A percentile compares a stretch with the other conserved stretches of the same genome.
phyloP scores from a whole-genome alignment of 2,113 vertebrate genomes.

The Malurus elegans region DNA sequence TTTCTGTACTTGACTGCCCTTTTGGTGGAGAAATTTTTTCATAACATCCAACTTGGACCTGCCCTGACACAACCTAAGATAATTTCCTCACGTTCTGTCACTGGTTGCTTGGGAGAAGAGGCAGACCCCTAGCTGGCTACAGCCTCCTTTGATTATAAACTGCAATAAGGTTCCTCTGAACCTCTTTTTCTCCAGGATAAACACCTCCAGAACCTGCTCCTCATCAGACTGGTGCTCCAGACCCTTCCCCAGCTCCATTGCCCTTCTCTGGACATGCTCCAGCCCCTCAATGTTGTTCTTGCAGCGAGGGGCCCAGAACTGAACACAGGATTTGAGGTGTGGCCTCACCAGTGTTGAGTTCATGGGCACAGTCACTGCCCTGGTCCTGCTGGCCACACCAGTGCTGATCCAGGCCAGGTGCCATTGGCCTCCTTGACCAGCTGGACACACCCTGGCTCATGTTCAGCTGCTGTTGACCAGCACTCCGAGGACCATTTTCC shows the following conservation, averaged over 20 bases:
- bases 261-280: fast-evolving
- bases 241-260: fast-evolving
- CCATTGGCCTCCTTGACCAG: fast-evolving
- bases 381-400: neutral
- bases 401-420: neutral
- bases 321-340: neutral
- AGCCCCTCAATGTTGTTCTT: neutral
- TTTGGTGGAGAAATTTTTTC: neutral
- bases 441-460: fast-evolving
- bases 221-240: fast-evolving
- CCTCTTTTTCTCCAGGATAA: neutral
- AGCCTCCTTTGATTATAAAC: neutral
- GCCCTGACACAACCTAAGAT: neutral
- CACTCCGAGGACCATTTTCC: fast-evolving
- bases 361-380: fast-evolving
- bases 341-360: fast-evolving
- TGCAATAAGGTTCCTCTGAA: neutral
- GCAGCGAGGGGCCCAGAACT: neutral
- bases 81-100: neutral
- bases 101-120: neutral
- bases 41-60: neutral
- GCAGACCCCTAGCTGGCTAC: neutral
- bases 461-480: fast-evolving
- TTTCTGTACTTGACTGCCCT: fast-evolving
- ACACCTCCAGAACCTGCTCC: neutral